Evolutionary conservation across 2,113 vertebrate species (phyloP).

Genomic region (Dipodomys spectabilis): DNA sequence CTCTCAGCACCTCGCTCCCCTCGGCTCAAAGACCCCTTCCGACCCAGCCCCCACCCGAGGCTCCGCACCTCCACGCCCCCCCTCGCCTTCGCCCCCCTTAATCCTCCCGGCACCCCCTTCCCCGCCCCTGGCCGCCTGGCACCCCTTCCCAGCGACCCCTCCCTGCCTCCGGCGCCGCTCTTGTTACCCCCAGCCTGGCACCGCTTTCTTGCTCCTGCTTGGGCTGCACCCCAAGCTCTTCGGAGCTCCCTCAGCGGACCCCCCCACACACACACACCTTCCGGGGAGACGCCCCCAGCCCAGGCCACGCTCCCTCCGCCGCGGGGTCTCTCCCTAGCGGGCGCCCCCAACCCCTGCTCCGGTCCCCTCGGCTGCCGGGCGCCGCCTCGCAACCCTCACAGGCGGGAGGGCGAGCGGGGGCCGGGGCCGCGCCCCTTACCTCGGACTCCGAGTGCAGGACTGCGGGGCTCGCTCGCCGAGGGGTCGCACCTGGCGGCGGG

Average conservation of each 20-base stretch:
- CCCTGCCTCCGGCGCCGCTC: background rate
- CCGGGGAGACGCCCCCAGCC: background rate
- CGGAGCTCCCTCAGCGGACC: background rate
- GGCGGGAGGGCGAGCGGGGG: background rate
- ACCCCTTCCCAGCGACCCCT: background rate
- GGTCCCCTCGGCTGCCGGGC: background rate
- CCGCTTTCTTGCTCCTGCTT: background rate
- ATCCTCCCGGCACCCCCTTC: background rate
- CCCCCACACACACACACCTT: background rate
- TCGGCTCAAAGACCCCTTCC: background rate
- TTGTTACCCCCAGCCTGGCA: background rate
- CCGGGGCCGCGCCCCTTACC: conserved; percentile 72
- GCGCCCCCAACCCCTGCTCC: background rate
- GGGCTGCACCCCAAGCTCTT: no score
- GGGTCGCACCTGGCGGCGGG: background rate
- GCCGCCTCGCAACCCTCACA: background rate
- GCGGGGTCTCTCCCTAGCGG: background rate
- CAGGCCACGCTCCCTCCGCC: background rate
- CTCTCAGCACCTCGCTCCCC: background rate
- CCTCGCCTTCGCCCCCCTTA: background rate
- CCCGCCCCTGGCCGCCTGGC: background rate
- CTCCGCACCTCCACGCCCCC: background rate
- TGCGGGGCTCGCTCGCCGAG: background rate
- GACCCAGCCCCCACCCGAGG: background rate
- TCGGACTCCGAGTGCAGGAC: conserved; percentile 41